Percentiles rank a stretch among this genome's conserved stretches.
These are phyloP conservation scores for Psilopsiagon aymara DNA, from an alignment of 2,113 vertebrate species.

Conservation along the genomic window DNA sequence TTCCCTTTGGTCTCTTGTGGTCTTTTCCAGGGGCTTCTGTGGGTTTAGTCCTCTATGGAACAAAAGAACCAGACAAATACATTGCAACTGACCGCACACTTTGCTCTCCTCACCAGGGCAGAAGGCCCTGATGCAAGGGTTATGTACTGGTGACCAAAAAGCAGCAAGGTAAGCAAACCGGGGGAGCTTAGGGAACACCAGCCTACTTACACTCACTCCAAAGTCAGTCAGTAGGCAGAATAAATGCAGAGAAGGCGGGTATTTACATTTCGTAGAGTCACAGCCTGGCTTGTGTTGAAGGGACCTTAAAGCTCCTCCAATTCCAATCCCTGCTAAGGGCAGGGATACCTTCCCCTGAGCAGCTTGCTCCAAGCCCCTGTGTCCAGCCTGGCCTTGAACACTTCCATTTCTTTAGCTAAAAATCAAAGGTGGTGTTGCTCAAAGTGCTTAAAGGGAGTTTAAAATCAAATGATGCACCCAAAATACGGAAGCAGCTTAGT, in stretches of 20 bases:
- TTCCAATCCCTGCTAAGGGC: background rate
- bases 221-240: background rate
- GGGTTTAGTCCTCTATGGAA: background rate
- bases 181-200: background rate
- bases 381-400: background rate
- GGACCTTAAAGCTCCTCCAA: background rate
- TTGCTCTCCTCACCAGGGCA: background rate
- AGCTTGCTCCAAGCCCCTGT: background rate
- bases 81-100: rapidly evolving
- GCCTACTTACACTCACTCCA: rapidly evolving
- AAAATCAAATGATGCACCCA: background rate
- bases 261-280: background rate
- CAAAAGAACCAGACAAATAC: background rate
- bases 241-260: background rate
- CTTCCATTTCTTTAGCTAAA: background rate
- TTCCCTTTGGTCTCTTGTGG: background rate
- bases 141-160: background rate
- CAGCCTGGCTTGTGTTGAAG: background rate
- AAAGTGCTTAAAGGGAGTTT: background rate
- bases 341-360: background rate
- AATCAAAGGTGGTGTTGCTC: background rate
- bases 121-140: rapidly evolving
- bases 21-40: background rate
- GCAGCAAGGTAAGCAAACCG: background rate
- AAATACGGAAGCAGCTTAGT: rapidly evolving